Evolutionary conservation across 2,113 vertebrate genomes (phyloP), one percentile per base, ranked within the genome.

Genomic region (Pagrus major): DNA sequence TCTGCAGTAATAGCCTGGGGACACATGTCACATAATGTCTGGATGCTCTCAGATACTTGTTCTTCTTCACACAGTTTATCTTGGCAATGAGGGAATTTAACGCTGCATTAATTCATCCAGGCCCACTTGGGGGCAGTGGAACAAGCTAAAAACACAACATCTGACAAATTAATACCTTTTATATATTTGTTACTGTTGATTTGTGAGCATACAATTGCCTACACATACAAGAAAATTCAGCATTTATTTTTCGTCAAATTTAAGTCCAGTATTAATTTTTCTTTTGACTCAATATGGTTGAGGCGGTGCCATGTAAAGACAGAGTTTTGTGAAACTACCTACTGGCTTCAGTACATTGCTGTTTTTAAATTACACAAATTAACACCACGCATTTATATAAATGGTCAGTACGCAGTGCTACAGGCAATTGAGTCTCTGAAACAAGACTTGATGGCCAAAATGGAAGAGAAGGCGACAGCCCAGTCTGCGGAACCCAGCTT

Each of bases 1-100:
- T 83, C 64, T 68, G 60, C 60, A 80, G 58, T 46, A 68, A 86
- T 56, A 63, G 49, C 41, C 20, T 39, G 27, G 55, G 33, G 56
- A 68, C 11, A 35, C 35, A 2, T 59, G 52, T 76, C 31, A 41
- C 25, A 52, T 54, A n/a, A 46, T 58, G 23, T 56, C 25, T 47
- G 37, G 35, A 79, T 55, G 44, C 21, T 56, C 9, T 64, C 60
- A 27, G 23, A 52, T 35, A 20, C 23, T 33, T 20, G 23, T 27
- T 67, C 25, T 42, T 21, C 47, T 27, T 64, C 14, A 41, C 46
- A 21, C 52, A 21, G 33, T 73, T 51, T 60, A 67, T 46, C 72
- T 41, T 37, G 44, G 14, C 41, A 39, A 20, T 7, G 20, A 49
- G 21, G 29, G 8, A 54, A n/a, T 37, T 35, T n/a, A 59, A 31